Conservation (phyloP, 2,888 invertebrate genomes). For the Nomada goodeniana region DNA sequence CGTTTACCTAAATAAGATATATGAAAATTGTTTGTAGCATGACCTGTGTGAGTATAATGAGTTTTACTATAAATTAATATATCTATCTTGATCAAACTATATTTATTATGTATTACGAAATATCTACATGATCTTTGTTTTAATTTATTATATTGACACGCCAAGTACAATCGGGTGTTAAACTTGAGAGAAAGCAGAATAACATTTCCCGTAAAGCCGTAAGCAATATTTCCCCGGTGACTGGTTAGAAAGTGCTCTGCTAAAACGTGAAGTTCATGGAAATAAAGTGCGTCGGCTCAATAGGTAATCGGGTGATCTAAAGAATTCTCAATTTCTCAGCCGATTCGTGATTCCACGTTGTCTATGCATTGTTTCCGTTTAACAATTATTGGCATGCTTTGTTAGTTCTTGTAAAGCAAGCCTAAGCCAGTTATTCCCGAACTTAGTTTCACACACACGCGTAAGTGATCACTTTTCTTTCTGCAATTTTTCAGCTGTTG, state of each 20-base stretch:
- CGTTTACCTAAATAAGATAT: not conserved
- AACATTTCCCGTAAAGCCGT: not conserved
- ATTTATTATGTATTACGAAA: too few species aligned
- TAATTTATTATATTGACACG: too few species aligned
- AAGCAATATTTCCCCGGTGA: conserved; percentile 12
- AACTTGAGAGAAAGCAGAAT: not conserved
- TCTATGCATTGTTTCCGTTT: conserved; percentile 35
- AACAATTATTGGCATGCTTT: conserved; percentile 47
- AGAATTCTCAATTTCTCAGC: conserved; percentile 48
- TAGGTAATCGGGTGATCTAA: conserved; percentile 34
- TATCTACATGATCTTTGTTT: too few species aligned
- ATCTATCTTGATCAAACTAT: too few species aligned
- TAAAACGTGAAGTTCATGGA: conserved; percentile 45
- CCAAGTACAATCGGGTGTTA: not conserved
- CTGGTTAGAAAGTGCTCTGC: conserved; percentile 51
- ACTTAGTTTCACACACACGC: conserved; percentile 7
- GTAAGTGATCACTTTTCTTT: conserved; percentile 28
- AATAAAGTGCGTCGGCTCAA: conserved; percentile 46
- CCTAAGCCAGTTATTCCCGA: conserved; percentile 10
- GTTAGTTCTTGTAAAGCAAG: conserved; percentile 33
- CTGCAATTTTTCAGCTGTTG: conserved; percentile 31
- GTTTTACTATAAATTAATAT: too few species aligned
- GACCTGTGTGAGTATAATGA: too few species aligned
- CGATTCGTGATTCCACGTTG: conserved; percentile 42
- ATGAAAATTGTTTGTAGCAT: not conserved